Conservation (phyloP, 2,113 vertebrate species). For the Sakesphorus luctuosus region DNA sequence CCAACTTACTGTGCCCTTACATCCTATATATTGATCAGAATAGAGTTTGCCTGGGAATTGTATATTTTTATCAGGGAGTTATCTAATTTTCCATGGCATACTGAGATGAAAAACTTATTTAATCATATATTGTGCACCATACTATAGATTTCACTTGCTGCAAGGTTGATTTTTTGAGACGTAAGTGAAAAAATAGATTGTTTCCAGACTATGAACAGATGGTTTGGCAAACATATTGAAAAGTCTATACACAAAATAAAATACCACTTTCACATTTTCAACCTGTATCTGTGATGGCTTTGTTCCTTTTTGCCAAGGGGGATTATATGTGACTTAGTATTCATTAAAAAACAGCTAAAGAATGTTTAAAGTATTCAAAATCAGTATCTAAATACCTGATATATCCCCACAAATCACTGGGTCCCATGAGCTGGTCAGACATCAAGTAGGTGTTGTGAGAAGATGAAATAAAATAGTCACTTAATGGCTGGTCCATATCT, state of each 20-base stretch:
- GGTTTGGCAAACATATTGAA: slow-evolving; percentile 15
- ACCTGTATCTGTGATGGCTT: not conserved
- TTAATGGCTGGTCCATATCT: slow-evolving; percentile 83
- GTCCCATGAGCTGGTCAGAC: slow-evolving; percentile 80
- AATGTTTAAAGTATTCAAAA: not conserved
- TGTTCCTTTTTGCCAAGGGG: not conserved
- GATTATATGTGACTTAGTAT: not conserved
- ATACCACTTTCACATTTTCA: not conserved
- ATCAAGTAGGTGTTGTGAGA: slow-evolving; percentile 91
- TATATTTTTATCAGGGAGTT: not conserved
- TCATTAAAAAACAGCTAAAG: not conserved
- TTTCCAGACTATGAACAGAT: slow-evolving; percentile 15
- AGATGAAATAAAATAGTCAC: slow-evolving; percentile 86
- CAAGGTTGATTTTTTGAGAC: not conserved
- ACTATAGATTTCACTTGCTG: not conserved
- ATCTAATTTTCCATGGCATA: not conserved
- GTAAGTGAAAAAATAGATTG: not conserved
- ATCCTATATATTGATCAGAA: not conserved
- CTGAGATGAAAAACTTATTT: not conserved
- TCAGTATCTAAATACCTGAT: slow-evolving; percentile 66
- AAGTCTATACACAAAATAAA: not conserved
- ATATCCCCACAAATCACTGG: slow-evolving; percentile 78
- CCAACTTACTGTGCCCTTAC: not conserved
- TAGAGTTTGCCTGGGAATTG: not conserved
- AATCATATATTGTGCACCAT: not conserved